phyloP scores from a whole-genome alignment of 2,113 vertebrate species.

The Phaetusa simplex region DNA sequence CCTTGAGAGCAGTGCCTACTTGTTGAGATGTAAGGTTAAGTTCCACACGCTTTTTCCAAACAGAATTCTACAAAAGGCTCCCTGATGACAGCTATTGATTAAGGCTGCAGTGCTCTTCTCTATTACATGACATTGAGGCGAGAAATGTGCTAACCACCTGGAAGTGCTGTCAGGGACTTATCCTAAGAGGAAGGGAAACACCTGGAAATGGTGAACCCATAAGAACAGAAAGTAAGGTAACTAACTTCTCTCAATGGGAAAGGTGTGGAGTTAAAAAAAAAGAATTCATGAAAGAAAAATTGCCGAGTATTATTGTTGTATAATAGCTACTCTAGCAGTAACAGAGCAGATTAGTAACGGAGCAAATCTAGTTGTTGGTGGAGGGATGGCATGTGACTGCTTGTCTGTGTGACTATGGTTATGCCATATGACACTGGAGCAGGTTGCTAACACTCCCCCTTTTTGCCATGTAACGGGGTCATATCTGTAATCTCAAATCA shows the following conservation, averaged over 20 bases:
- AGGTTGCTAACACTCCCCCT: background rate
- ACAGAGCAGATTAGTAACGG: background rate
- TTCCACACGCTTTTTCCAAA: background rate
- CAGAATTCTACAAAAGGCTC: background rate
- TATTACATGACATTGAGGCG: background rate
- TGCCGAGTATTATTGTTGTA: background rate
- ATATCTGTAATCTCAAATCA: background rate
- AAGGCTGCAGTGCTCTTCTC: background rate
- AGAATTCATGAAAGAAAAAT: background rate
- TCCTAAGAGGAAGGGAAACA: background rate
- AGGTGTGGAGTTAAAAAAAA: background rate
- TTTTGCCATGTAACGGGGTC: background rate
- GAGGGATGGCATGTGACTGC: background rate
- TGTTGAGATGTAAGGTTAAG: constrained; percentile 6
- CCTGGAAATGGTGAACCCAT: background rate
- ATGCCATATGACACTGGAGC: background rate
- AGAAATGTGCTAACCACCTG: background rate
- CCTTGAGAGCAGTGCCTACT: background rate
- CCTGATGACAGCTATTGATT: constrained; percentile 9
- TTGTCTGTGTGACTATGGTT: background rate
- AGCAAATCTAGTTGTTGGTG: background rate
- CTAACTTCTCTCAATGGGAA: background rate
- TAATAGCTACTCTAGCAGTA: background rate
- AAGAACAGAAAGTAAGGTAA: background rate
- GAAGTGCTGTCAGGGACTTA: background rate